A percentile compares a stretch with the other conserved stretches of the same genome.
These are phyloP conservation scores for Exephanes ischioxanthus DNA, from an alignment of 2,888 invertebrate species.

Conservation along the genomic window DNA sequence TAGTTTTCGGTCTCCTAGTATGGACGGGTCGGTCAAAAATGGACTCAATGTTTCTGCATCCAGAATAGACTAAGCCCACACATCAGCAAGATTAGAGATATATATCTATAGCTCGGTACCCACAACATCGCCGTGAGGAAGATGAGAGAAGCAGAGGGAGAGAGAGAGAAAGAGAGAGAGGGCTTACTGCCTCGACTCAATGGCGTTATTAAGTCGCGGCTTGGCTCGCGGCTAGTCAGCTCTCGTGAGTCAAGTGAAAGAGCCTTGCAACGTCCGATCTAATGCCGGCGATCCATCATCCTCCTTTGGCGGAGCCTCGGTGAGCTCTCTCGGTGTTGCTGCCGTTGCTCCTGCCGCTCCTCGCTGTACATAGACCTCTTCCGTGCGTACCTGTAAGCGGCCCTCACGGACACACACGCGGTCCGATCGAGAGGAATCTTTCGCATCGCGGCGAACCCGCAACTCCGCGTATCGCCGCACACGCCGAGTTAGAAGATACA, in stretches of 20 bases:
- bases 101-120: background rate
- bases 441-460: slow-evolving; percentile 49
- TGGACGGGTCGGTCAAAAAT: background rate
- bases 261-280: slow-evolving; percentile 79
- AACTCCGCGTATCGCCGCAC: slow-evolving; percentile 4
- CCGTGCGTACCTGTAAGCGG: background rate
- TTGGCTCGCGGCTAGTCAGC: slow-evolving; percentile 65
- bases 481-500: slow-evolving; percentile 33
- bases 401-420: slow-evolving; percentile 21
- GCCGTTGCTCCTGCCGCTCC: slow-evolving; percentile 76
- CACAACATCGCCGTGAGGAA: slow-evolving; percentile 21
- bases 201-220: slow-evolving; percentile 81
- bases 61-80: background rate
- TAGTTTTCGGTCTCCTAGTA: background rate
- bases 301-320: slow-evolving; percentile 78
- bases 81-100: background rate
- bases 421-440: slow-evolving; percentile 58
- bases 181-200: slow-evolving; percentile 69
- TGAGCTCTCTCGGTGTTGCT: slow-evolving; percentile 73
- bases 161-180: background rate
- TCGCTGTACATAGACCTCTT: slow-evolving; percentile 50
- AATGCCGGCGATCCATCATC: slow-evolving; percentile 82
- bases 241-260: slow-evolving; percentile 74
- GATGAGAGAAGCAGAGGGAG: slow-evolving; percentile 9
- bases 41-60: background rate